Conservation (phyloP, 2,888 invertebrate genomes). For the Dryocosmus kuriphilus region DNA sequence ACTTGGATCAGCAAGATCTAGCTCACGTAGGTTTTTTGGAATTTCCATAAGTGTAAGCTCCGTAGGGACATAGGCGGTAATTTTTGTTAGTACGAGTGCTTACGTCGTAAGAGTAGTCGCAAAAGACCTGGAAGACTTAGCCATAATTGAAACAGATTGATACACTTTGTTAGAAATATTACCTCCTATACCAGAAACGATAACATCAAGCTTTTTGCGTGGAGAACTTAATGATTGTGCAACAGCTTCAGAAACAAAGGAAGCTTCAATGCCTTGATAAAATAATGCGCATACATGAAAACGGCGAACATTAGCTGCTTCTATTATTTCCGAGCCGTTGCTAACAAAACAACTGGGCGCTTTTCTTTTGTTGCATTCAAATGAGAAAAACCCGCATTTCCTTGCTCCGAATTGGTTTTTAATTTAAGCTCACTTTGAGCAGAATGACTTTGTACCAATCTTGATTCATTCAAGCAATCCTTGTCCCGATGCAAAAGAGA, state of each 20-base stretch:
- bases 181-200: constrained; percentile 20
- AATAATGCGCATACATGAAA: too few relatives aligned
- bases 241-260: constrained; percentile 39
- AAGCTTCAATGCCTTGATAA: constrained; percentile 1
- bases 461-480: not conserved
- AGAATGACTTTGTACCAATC: not conserved
- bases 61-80: constrained; percentile 10
- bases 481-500: not conserved
- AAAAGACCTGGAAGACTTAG: not conserved
- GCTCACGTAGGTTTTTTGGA: not conserved
- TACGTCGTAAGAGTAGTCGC: not conserved
- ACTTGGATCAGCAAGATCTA: constrained; percentile 22
- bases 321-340: constrained; percentile 37
- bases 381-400: not conserved
- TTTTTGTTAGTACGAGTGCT: constrained; percentile 18
- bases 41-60: not conserved
- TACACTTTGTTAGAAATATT: not conserved
- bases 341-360: not conserved
- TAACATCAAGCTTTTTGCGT: not conserved
- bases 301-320: too few relatives aligned
- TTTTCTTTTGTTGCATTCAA: not conserved
- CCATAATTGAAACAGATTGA: constrained; percentile 1
- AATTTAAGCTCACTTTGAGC: not conserved
- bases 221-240: constrained; percentile 39
- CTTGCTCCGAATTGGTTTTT: not conserved